A percentile compares a stretch with the other conserved stretches of the same genome.
phyloP scores from a whole-genome alignment of 2,113 vertebrate genomes.

The Craseonycteris thonglongyai region DNA sequence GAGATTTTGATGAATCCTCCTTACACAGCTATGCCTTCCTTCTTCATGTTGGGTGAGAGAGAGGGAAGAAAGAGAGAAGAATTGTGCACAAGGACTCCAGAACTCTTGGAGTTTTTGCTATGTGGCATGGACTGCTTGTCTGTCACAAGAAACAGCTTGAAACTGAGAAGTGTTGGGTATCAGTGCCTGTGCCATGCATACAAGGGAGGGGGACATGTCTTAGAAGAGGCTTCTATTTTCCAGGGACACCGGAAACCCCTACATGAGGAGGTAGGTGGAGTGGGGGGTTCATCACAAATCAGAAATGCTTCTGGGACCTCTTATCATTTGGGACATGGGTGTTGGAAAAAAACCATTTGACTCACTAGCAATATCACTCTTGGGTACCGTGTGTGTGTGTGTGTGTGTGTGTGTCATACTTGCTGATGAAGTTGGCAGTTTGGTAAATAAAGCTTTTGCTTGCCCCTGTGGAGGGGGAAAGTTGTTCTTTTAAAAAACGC shows the following conservation, averaged over 20 bases:
- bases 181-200: background rate
- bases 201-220: background rate
- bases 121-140: too few species aligned
- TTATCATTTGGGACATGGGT: background rate
- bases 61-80: too few species aligned
- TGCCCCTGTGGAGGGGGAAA: background rate
- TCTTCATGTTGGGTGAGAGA: background rate
- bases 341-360: background rate
- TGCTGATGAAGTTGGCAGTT: background rate
- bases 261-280: rapidly evolving
- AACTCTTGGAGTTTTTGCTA: background rate
- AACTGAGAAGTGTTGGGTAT: background rate
- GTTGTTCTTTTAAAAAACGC: background rate
- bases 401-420: background rate
- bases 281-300: background rate
- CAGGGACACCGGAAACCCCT: background rate
- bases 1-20: conserved; percentile 79
- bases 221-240: background rate
- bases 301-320: background rate
- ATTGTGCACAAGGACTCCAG: background rate
- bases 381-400: background rate
- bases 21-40: conserved; percentile 68
- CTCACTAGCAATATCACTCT: background rate
- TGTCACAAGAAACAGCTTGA: background rate
- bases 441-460: background rate